A percentile compares a stretch with the other conserved stretches of the same genome.
phyloP scores from a whole-genome alignment of 2,797 vertebrate genomes.

The Mus caroli region DNA sequence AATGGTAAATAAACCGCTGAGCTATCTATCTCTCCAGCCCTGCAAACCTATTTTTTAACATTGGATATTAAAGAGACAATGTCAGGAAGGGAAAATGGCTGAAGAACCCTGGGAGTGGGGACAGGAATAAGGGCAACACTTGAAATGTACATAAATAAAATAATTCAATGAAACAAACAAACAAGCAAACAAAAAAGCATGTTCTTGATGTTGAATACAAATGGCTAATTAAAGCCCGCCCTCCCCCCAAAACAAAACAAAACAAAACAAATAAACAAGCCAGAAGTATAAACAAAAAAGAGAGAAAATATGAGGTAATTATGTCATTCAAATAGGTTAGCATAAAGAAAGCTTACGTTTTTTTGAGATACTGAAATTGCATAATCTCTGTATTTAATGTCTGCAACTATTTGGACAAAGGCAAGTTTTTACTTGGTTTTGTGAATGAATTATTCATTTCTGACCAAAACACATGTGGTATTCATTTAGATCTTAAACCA shows the following conservation, averaged over 20 bases:
- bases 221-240: background rate
- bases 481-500: constrained; percentile 50
- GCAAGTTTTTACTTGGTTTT: background rate
- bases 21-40: too few relatives aligned
- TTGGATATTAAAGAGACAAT: background rate
- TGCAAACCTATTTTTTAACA: background rate
- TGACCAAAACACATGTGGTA: constrained; percentile 49
- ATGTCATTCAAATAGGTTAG: constrained; percentile 14
- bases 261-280: background rate
- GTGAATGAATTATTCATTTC: constrained; percentile 62
- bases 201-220: background rate
- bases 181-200: background rate
- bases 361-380: background rate
- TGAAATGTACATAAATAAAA: too few relatives aligned
- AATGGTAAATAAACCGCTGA: background rate
- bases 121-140: too few relatives aligned
- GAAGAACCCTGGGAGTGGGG: too few relatives aligned
- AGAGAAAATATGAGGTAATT: background rate
- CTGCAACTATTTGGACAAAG: constrained; percentile 28
- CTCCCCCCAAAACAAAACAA: background rate
- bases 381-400: background rate
- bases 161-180: too few relatives aligned
- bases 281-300: background rate
- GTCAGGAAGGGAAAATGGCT: too few relatives aligned
- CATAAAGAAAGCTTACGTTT: background rate